Percentiles rank a stretch among this genome's conserved stretches.
These are phyloP conservation scores for Rhinolophus sinicus DNA, from an alignment of 2,113 vertebrate species.

Conservation along the genomic window DNA sequence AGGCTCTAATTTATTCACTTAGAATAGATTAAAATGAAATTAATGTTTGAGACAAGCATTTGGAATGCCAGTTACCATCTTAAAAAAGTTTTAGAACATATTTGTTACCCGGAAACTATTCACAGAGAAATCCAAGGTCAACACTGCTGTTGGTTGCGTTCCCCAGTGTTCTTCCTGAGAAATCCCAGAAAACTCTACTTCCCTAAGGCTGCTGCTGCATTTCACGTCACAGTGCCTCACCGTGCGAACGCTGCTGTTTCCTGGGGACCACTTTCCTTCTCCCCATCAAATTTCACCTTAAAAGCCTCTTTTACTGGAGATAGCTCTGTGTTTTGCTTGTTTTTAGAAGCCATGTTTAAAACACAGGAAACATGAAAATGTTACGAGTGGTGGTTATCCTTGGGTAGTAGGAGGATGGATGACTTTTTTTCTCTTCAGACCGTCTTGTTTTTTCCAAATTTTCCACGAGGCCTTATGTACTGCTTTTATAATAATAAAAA, in stretches of 20 bases:
- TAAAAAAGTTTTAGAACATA: background rate
- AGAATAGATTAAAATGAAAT: background rate
- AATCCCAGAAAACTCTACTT: background rate
- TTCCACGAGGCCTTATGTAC: background rate
- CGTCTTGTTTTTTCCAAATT: background rate
- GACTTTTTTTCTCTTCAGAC: background rate
- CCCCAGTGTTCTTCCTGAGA: background rate
- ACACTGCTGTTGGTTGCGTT: background rate
- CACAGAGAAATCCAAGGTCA: background rate
- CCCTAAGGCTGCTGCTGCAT: background rate
- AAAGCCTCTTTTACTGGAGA: background rate
- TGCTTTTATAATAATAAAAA: background rate
- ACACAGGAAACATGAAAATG: background rate
- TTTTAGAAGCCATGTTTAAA: slow-evolving; percentile 29
- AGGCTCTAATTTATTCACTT: background rate
- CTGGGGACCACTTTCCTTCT: background rate
- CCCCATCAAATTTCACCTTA: background rate
- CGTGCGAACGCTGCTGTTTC: background rate
- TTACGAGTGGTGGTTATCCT: background rate
- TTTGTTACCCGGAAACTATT: background rate
- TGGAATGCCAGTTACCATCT: background rate
- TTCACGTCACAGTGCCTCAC: background rate
- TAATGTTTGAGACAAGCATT: background rate
- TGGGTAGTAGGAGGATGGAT: background rate
- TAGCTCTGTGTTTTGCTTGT: background rate